Conservation (phyloP, 2,888 invertebrate species). For the Leucania comma region DNA sequence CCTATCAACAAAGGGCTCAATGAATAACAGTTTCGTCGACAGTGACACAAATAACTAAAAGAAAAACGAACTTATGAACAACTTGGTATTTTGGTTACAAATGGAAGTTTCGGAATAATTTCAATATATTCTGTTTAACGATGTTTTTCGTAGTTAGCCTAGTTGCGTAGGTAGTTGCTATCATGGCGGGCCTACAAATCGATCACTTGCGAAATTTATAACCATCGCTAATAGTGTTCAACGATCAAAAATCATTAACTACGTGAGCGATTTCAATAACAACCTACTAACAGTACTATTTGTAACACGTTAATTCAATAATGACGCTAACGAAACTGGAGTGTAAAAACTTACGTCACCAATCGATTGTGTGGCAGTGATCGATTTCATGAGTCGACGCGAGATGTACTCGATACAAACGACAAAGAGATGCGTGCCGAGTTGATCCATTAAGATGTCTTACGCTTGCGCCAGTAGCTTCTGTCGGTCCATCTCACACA, state of each 20-base stretch:
- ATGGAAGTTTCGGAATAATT: conserved; percentile 2
- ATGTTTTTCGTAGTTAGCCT: conserved; percentile 7
- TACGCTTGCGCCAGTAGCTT: conserved; percentile 71
- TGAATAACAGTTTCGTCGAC: conserved; percentile 23
- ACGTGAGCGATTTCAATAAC: conserved; percentile 51
- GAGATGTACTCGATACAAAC: conserved; percentile 71
- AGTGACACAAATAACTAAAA: conserved; percentile 8
- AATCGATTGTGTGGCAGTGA: conserved; percentile 71
- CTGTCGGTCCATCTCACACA: conserved; percentile 68
- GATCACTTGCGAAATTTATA: conserved; percentile 34
- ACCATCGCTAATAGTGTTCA: conserved; percentile 29
- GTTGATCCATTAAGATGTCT: conserved; percentile 74
- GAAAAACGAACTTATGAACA: background rate
- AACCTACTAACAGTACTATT: conserved; percentile 72
- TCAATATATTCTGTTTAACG: background rate
- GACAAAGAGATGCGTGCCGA: conserved; percentile 68
- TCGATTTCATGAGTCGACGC: conserved; percentile 78
- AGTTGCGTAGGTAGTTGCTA: conserved; percentile 2
- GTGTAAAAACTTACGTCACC: conserved; percentile 78
- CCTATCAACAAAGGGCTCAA: conserved; percentile 31
- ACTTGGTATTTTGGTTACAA: background rate
- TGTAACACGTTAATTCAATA: conserved; percentile 78
- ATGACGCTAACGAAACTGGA: conserved; percentile 73
- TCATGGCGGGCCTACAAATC: conserved; percentile 30
- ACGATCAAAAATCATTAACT: conserved; percentile 39